Percentiles rank a stretch among this genome's conserved stretches.
These are phyloP conservation scores for Danio jaintianensis DNA, from an alignment of 2,797 vertebrate species.

Conservation along the genomic window DNA sequence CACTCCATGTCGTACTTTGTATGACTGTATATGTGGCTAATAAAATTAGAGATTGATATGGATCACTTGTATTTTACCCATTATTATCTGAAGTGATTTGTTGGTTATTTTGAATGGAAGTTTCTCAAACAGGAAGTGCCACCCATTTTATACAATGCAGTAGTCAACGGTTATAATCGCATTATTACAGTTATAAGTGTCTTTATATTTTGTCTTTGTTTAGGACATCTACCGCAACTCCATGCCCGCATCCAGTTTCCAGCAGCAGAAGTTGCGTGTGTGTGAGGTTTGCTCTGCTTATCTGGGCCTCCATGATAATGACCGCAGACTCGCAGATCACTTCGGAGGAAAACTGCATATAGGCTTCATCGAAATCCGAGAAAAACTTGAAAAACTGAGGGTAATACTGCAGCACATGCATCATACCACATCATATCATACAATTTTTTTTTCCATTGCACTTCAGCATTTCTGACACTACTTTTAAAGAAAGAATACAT, in stretches of 20 bases:
- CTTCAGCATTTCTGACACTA: too few species aligned
- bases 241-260: slow-evolving; percentile 98
- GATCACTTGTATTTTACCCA: too few species aligned
- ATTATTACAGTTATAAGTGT: not conserved
- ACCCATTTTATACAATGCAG: too few species aligned
- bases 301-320: slow-evolving; percentile 96
- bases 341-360: slow-evolving; percentile 98
- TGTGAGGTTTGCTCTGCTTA: slow-evolving; percentile 98
- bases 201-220: not conserved
- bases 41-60: too few species aligned
- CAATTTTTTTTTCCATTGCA: too few species aligned
- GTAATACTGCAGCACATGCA: slow-evolving; percentile 70
- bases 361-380: slow-evolving; percentile 98
- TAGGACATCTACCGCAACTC: slow-evolving; percentile 98
- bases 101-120: too few species aligned
- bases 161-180: not conserved
- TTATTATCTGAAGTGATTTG: too few species aligned
- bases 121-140: too few species aligned
- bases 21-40: too few species aligned
- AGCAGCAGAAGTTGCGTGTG: slow-evolving; percentile 96
- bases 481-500: too few species aligned
- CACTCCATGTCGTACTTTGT: too few species aligned
- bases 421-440: too few species aligned
- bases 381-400: slow-evolving; percentile 96
- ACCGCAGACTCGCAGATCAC: slow-evolving; percentile 95